Conservation (phyloP, 1,140 invertebrate genomes). For the Cyphomyrmex costatus region DNA sequence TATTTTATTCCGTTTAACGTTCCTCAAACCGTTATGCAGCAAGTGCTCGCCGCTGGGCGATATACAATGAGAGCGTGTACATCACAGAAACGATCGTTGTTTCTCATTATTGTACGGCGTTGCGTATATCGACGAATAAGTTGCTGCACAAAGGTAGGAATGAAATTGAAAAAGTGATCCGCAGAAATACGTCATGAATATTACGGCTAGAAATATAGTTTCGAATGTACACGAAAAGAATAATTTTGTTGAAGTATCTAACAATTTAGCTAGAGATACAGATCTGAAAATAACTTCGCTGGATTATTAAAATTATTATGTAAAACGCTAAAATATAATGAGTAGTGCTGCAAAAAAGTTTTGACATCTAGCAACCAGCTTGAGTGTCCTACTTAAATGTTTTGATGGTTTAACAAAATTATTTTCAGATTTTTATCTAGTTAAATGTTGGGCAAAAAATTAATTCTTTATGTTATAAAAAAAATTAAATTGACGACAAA, state of each 20-base stretch:
- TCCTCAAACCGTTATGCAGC: background rate
- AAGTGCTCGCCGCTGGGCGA: background rate
- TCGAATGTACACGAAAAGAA: background rate
- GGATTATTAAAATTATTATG: no score
- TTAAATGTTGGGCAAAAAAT: no score
- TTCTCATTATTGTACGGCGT: background rate
- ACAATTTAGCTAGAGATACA: no score
- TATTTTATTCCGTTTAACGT: slow-evolving; percentile 47
- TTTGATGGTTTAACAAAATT: no score
- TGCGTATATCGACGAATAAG: background rate
- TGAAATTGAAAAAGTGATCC: background rate
- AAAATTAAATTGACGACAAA: background rate
- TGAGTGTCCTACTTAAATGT: no score
- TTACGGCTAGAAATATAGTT: background rate
- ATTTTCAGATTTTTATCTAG: no score
- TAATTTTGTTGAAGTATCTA: no score
- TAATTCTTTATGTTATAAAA: background rate
- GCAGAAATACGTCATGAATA: background rate
- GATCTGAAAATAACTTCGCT: no score
- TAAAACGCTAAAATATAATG: no score
- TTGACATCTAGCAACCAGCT: no score
- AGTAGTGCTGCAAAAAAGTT: no score
- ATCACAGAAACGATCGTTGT: background rate
- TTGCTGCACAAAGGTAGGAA: background rate
- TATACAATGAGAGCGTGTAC: background rate